These are phyloP conservation scores for Chouioia cunea DNA, from an alignment of 2,888 invertebrate species.

Conservation along the genomic window DNA sequence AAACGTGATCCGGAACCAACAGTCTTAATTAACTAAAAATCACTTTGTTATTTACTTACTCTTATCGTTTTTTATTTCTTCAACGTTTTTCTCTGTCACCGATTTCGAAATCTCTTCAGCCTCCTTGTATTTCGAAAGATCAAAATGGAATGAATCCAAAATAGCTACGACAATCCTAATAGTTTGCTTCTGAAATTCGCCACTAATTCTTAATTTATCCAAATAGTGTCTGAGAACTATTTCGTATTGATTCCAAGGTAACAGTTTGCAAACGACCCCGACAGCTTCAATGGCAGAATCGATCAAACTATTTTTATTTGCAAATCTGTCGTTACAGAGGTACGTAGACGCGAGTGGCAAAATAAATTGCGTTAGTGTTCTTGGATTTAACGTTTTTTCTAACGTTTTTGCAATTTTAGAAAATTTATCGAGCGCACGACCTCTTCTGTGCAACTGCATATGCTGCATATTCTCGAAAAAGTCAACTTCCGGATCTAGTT, in stretches of 20 bases:
- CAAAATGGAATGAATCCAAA: slow-evolving; percentile 93
- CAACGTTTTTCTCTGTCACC: slow-evolving; percentile 51
- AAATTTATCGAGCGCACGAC: slow-evolving; percentile 84
- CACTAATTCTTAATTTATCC: slow-evolving; percentile 77
- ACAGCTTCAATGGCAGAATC: slow-evolving; percentile 89
- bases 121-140: slow-evolving; percentile 76
- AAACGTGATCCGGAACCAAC: background rate
- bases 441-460: slow-evolving; percentile 86
- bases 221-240: slow-evolving; percentile 85
- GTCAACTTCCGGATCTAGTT: slow-evolving; percentile 86
- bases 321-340: slow-evolving; percentile 82
- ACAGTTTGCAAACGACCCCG: slow-evolving; percentile 79
- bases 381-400: slow-evolving; percentile 74
- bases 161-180: slow-evolving; percentile 83
- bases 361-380: slow-evolving; percentile 86
- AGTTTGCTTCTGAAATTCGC: slow-evolving; percentile 86
- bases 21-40: background rate
- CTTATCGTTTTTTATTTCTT: slow-evolving; percentile 62
- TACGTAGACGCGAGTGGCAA: slow-evolving; percentile 87
- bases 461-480: slow-evolving; percentile 96
- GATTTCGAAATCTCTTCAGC: slow-evolving; percentile 48
- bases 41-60: slow-evolving; percentile 45
- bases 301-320: slow-evolving; percentile 82
- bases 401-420: slow-evolving; percentile 76
- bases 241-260: slow-evolving; percentile 94